Evolutionary conservation across 2,113 vertebrate species (phyloP), one percentile per base, ranked within the genome.

Genomic region (Tylochromis polylepis): DNA sequence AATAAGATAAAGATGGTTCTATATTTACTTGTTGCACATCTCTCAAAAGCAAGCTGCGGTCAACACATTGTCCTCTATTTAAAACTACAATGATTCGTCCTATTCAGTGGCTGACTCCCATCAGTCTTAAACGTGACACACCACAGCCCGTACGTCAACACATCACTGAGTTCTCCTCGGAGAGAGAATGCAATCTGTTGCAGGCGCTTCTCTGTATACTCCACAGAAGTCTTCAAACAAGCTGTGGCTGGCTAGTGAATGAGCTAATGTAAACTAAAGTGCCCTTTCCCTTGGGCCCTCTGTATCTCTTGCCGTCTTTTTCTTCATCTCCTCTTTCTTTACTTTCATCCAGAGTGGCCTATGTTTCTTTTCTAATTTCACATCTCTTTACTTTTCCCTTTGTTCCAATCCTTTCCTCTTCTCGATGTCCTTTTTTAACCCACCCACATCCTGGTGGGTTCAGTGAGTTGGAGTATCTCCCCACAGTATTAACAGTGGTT

Each of bases 191-290:
- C 70, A 79, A 43, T 87, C 82, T 81, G 81, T 81, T 84, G 84
- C 57, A 83, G 87, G 87, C 49, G 9, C 78, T n/a, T n/a, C n/a
- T 88, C 31, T 89, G 62, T 85, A 41, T 58, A 49, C 43, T 82
- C 83, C 83, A 75, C 78, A 81, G 36, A 70, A 56, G 82, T 62
- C 79, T 90, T 92, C 85, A 89, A 88, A 87, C 81, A 82, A 49
- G 36, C 70, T 62, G 18, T 75, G 88, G 85, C 81, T 79, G 49
- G 81, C 84, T 83, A 84, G 75, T 77, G 91, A 72, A 92, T 86
- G 93, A 94, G 91, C 78, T 92, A 82, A 92, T 88, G 87, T 94
- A 93, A 94, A 90, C 89, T 84, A 46, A 77, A 77, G 83, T 56
- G 89, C 65, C 77, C 81, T 82, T 75, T 82, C 92, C 87, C 92